Percentiles rank a stretch among this genome's conserved stretches.
These are phyloP conservation scores for Aleiodes alternator DNA, from an alignment of 2,888 invertebrate species.

Conservation along the genomic window DNA sequence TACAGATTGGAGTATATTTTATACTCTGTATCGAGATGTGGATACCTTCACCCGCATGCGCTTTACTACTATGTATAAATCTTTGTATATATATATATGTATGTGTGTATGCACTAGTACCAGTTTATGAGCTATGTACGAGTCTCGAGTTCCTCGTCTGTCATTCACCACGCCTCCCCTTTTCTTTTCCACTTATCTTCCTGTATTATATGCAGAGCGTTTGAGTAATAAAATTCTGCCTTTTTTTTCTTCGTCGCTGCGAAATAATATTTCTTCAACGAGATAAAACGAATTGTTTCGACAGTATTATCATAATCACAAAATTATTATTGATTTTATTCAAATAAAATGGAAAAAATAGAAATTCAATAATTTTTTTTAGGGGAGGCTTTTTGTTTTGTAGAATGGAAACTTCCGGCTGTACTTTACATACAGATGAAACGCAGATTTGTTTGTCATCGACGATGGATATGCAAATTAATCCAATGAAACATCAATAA, in stretches of 20 bases:
- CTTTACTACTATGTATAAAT: neutral
- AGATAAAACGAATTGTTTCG: too few species aligned
- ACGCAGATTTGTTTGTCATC: too few species aligned
- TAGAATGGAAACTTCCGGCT: too few species aligned
- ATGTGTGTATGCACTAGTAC: slow-evolving; percentile 3
- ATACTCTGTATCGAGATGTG: slow-evolving; percentile 52
- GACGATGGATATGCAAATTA: too few species aligned
- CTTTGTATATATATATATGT: neutral
- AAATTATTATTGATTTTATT: too few species aligned
- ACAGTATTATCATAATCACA: too few species aligned
- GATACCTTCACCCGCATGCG: slow-evolving; percentile 39
- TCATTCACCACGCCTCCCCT: slow-evolving; percentile 28
- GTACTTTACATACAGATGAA: too few species aligned
- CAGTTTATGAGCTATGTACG: slow-evolving; percentile 33
- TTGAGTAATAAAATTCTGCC: neutral
- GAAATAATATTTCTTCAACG: too few species aligned
- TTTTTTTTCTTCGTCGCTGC: neutral
- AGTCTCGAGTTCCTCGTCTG: slow-evolving; percentile 30
- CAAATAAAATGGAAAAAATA: too few species aligned
- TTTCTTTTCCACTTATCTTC: slow-evolving; percentile 31
- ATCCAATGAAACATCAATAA: too few species aligned
- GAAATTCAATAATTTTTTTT: too few species aligned
- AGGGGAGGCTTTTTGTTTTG: too few species aligned
- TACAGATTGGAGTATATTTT: slow-evolving; percentile 73
- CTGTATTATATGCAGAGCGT: slow-evolving; percentile 18